Percentiles rank a stretch among this genome's conserved stretches.
phyloP scores from a whole-genome alignment of 2,113 vertebrate species.

The Notechis scutatus region DNA sequence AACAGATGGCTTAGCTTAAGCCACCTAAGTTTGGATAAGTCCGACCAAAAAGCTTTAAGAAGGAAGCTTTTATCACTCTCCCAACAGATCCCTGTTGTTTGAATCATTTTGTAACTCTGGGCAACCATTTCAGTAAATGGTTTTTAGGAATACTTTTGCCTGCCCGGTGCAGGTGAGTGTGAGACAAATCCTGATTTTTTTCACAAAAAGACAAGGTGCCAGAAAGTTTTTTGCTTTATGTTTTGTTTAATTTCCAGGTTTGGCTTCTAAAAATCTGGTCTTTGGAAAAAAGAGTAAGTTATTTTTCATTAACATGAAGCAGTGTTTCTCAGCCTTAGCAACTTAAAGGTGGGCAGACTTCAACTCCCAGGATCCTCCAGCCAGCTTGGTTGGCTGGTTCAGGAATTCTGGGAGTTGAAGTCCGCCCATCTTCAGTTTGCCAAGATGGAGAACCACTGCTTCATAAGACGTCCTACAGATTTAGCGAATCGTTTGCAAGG shows the following conservation, averaged over 20 bases:
- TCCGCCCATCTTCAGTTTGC: background rate
- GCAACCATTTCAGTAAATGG: background rate
- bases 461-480: background rate
- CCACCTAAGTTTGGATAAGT: background rate
- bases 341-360: background rate
- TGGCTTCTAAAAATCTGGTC: background rate
- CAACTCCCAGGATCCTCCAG: background rate
- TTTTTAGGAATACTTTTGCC: background rate
- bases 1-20: background rate
- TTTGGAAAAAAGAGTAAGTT: background rate
- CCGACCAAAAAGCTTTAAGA: background rate
- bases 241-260: background rate
- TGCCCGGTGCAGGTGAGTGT: background rate
- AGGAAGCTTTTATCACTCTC: background rate
- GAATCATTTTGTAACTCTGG: background rate
- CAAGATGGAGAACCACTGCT: background rate
- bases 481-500: background rate
- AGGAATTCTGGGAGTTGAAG: background rate
- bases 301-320: background rate
- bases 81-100: background rate
- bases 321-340: background rate
- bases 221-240: background rate
- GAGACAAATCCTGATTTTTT: background rate
- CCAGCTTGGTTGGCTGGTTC: too few relatives aligned
- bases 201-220: background rate